Evolutionary conservation across 2,113 vertebrate genomes (phyloP), one percentile per base, ranked within the genome.

Genomic region (Perca schrenkii): DNA sequence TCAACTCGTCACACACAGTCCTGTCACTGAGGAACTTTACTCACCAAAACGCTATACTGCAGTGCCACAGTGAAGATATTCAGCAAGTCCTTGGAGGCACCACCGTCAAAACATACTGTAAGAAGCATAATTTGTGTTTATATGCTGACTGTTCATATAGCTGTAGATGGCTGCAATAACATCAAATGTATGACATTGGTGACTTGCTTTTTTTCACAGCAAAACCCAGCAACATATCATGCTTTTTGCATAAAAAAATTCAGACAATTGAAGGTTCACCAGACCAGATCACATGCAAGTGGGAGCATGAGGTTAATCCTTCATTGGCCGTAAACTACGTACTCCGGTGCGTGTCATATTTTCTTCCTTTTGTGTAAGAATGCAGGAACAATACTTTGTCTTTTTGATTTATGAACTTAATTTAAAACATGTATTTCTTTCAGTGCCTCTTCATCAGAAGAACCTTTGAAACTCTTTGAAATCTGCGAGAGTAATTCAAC

Each of bases 221-320:
- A 40, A 92, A 87, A 86, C 94, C 93, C 58, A 73, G 28, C 36
- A 87, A 90, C 0, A 46, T 94, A 25, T 80, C 79, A 2, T 94
- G 94, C 60, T 2, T 73, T 3, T 69, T 74, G 1, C n/a, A 87
- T 65, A 53, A 56, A 28, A 0, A 25, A 5, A 6, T 40, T 7
- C 21, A 54, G 21, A 1, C 8, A 3, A 0, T 0, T 0, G 4
- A 0, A 0, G 21, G 34, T 34, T 0, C 3, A 1, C 87, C 88
- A 11, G 1, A 87, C 0, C 8, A 17, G 2, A 63, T 94, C 1
- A 89, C 54, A 0, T 94, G 94, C 83, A 84, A 1, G 22, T 94
- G 94, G 94, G 60, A 91, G 34, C 89, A 94, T 80, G 40, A 61
- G 1, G 43, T 3, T 1, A 10, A 71, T 19, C 25, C 62, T n/a